These are phyloP conservation scores for Poeciliopsis prolifica DNA, from an alignment of 2,113 vertebrate species.

Conservation along the genomic window DNA sequence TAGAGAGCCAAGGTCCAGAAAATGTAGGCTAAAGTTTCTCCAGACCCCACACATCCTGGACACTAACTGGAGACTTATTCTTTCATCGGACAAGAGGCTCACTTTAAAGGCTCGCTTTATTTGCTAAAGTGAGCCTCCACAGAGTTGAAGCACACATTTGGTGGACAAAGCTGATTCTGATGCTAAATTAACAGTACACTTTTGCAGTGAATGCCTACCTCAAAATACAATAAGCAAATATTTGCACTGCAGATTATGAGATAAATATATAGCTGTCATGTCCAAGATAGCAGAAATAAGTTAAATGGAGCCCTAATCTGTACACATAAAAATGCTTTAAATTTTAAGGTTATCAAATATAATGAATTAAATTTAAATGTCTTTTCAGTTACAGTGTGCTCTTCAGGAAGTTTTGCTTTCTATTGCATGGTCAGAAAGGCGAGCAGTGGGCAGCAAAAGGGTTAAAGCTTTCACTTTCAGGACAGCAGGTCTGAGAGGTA, in stretches of 20 bases:
- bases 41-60: too few relatives aligned
- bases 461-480: constrained; percentile 52
- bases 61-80: too few relatives aligned
- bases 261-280: neutral
- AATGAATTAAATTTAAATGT: neutral
- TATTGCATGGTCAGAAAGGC: constrained; percentile 12
- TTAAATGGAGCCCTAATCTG: neutral
- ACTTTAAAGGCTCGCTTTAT: too few relatives aligned
- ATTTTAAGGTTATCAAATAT: neutral
- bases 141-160: too few relatives aligned
- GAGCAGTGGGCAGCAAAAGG: constrained; percentile 42
- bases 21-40: too few relatives aligned
- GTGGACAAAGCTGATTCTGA: neutral
- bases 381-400: neutral
- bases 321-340: neutral
- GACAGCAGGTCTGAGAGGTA: constrained; percentile 63
- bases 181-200: neutral
- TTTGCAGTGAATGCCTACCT: neutral
- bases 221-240: neutral
- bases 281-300: neutral
- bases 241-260: neutral
- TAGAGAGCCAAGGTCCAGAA: too few relatives aligned
- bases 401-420: neutral
- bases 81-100: too few relatives aligned
- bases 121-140: too few relatives aligned